Conservation (phyloP, 64 coral and sea anemone species). For the Orbicella faveolata region DNA sequence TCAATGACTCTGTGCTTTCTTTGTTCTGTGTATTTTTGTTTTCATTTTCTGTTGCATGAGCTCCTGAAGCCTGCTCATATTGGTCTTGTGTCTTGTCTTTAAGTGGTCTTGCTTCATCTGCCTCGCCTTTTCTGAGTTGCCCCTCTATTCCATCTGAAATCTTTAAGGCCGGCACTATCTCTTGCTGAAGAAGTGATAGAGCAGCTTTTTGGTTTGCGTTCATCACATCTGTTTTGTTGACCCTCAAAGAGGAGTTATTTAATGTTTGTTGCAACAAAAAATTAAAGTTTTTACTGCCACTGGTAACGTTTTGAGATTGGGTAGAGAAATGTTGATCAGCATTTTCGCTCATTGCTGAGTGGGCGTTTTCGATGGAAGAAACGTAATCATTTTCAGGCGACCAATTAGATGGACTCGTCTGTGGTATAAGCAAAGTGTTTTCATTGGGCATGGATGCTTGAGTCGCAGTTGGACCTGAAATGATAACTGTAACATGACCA, state of each 20-base stretch:
- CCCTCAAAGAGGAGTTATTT: background rate
- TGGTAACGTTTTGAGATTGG: background rate
- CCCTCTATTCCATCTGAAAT: slow-evolving; percentile 25
- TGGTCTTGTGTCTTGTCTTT: background rate
- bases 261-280: background rate
- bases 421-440: slow-evolving; percentile 20
- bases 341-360: background rate
- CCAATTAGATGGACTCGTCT: background rate
- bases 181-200: slow-evolving; percentile 17
- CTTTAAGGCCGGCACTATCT: background rate
- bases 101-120: background rate
- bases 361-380: background rate
- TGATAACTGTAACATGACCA: slow-evolving; percentile 36
- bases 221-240: background rate
- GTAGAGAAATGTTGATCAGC: background rate
- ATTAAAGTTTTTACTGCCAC: background rate
- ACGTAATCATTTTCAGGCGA: background rate
- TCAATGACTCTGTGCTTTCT: background rate
- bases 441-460: background rate
- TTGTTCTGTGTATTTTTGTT: background rate
- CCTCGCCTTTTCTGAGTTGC: background rate
- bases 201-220: background rate
- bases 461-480: slow-evolving; percentile 32
- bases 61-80: background rate
- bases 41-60: background rate